Conservation (phyloP, 1,140 invertebrate species). For the Drosophila sturtevanti region DNA sequence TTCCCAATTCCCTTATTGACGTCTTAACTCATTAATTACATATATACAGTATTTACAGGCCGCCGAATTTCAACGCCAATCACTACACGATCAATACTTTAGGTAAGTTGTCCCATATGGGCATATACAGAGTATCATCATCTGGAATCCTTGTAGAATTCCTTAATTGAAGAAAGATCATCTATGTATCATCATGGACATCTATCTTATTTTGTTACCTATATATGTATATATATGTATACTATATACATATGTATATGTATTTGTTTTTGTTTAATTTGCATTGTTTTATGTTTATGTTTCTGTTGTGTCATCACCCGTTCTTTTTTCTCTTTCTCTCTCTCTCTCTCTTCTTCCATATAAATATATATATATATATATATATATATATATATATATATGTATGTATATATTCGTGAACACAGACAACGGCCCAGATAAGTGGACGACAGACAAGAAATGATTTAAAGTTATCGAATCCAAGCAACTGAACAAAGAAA, state of each 20-base stretch:
- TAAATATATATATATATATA: not conserved
- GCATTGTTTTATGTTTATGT: slow-evolving; percentile 39
- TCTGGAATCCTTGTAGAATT: not conserved
- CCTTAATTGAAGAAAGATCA: slow-evolving; percentile 31
- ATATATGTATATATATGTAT: slow-evolving; percentile 10
- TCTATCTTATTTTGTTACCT: slow-evolving; percentile 16
- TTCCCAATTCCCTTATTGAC: slow-evolving; percentile 65
- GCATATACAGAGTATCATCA: not conserved
- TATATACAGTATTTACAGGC: slow-evolving; percentile 83
- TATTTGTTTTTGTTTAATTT: slow-evolving; percentile 49
- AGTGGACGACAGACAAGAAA: slow-evolving; percentile 61
- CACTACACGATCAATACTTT: slow-evolving; percentile 82
- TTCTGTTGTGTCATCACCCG: slow-evolving; percentile 61
- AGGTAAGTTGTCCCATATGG: slow-evolving; percentile 60
- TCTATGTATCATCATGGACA: slow-evolving; percentile 35
- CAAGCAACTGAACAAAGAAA: slow-evolving; percentile 79
- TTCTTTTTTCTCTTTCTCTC: slow-evolving; percentile 46
- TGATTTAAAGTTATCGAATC: slow-evolving; percentile 59
- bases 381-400: not conserved
- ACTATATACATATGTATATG: slow-evolving; percentile 32
- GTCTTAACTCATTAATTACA: slow-evolving; percentile 81
- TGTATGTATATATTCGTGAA: not conserved
- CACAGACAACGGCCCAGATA: slow-evolving; percentile 82
- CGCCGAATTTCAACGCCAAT: slow-evolving; percentile 82
- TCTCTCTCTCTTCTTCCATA: not conserved